Conservation (phyloP, 92 coral and sea anemone genomes). For the Isaurus tuberculatus region DNA sequence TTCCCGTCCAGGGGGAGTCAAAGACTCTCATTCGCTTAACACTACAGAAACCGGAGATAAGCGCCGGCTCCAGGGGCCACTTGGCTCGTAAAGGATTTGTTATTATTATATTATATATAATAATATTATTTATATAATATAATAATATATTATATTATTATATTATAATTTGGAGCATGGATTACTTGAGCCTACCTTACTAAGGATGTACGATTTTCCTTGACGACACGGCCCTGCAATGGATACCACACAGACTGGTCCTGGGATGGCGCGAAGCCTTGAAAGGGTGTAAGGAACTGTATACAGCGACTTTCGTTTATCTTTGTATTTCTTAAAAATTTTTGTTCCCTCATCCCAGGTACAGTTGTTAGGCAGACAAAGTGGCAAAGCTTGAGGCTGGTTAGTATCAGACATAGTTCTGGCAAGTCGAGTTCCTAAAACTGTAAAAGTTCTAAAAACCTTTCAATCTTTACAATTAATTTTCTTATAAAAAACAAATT, state of each 20-base stretch:
- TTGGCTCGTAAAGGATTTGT: no score
- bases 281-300: conserved; percentile 36
- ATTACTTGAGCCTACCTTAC: conserved; percentile 21
- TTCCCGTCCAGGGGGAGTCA: no score
- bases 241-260: conserved; percentile 67
- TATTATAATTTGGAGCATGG: no score
- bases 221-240: conserved; percentile 69
- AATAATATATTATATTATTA: no score
- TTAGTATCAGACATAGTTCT: neutral
- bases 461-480: neutral
- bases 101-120: no score
- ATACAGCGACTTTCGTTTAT: neutral
- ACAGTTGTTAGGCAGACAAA: conserved; percentile 42
- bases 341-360: conserved; percentile 24
- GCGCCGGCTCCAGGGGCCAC: no score
- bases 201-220: conserved; percentile 71
- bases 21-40: no score
- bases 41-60: no score
- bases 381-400: conserved; percentile 24
- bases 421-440: neutral
- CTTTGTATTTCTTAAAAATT: conserved; percentile 12
- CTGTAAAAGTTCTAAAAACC: neutral
- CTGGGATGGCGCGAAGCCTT: conserved; percentile 47
- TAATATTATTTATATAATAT: no score
- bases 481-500: no score